Conservation (phyloP, 2,888 invertebrate species). For the Drosophila antonietae region DNA sequence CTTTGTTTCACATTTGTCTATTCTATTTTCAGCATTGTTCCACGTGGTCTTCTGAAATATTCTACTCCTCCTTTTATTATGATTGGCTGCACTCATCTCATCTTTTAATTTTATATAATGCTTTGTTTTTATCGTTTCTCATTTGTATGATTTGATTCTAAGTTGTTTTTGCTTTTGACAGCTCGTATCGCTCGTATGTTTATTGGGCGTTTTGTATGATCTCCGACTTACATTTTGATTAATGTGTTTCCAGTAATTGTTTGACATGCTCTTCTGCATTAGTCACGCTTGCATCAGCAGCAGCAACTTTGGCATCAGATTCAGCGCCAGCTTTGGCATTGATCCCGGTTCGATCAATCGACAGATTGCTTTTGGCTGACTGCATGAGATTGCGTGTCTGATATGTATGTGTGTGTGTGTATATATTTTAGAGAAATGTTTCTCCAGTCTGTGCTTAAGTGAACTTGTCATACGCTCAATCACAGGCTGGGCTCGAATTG, state of each 20-base stretch:
- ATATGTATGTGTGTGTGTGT: neutral
- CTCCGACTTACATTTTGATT: slow-evolving; percentile 46
- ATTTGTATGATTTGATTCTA: neutral
- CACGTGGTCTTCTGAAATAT: neutral
- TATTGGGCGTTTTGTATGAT: slow-evolving; percentile 55
- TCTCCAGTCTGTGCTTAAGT: slow-evolving; percentile 1
- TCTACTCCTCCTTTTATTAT: neutral
- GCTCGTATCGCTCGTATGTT: slow-evolving; percentile 41
- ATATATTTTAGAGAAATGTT: slow-evolving; percentile 5
- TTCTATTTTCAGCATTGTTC: neutral
- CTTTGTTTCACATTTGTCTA: neutral
- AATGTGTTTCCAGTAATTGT: slow-evolving; percentile 59
- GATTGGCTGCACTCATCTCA: slow-evolving; percentile 10
- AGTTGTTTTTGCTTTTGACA: slow-evolving; percentile 18
- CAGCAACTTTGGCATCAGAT: neutral
- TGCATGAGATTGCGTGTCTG: neutral
- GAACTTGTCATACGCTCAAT: slow-evolving; percentile 23
- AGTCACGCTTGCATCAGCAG: slow-evolving; percentile 45
- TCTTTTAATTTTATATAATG: neutral
- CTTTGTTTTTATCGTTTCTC: neutral
- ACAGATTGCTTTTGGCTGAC: slow-evolving; percentile 16
- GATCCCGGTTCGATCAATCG: slow-evolving; percentile 36
- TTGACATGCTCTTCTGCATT: slow-evolving; percentile 56
- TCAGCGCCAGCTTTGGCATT: slow-evolving; percentile 8
- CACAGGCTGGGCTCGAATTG: slow-evolving; percentile 8